A percentile compares a stretch with the other conserved stretches of the same genome.
Evolutionary conservation across 2,888 invertebrate genomes (phyloP).

Genomic region (Nemurella pictetii): DNA sequence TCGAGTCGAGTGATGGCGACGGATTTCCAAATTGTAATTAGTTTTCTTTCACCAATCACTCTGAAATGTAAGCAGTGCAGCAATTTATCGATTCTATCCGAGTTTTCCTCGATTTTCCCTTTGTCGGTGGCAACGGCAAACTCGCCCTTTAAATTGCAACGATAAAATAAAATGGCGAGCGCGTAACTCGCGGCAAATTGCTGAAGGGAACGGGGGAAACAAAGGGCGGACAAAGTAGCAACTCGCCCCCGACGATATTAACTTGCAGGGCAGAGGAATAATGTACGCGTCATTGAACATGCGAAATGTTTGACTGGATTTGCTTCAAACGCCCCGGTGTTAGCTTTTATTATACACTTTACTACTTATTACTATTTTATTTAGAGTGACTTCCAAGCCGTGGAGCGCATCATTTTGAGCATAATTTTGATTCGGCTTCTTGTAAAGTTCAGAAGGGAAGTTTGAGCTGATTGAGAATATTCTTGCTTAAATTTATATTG

Average conservation of each 20-base stretch:
- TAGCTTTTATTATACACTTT: no score
- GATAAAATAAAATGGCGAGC: not conserved
- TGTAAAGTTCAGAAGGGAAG: no score
- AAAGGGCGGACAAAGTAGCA: not conserved
- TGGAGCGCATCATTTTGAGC: no score
- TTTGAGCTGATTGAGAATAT: no score
- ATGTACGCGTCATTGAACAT: not conserved
- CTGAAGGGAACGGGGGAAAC: not conserved
- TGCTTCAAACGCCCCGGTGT: no score
- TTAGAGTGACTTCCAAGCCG: no score
- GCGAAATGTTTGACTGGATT: no score
- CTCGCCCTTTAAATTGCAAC: not conserved
- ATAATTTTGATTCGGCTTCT: no score
- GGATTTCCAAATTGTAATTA: not conserved
- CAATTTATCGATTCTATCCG: not conserved
- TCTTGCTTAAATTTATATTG: no score
- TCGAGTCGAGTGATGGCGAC: no score
- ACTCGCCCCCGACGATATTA: not conserved
- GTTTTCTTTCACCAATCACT: not conserved
- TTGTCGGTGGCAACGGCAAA: not conserved
- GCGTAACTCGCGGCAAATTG: not conserved
- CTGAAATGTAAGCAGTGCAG: not conserved
- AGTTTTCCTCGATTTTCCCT: not conserved
- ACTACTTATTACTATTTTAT: not conserved
- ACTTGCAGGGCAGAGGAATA: not conserved